These are phyloP conservation scores for Tetragonula carbonaria DNA, from an alignment of 2,888 invertebrate species.

Conservation along the genomic window DNA sequence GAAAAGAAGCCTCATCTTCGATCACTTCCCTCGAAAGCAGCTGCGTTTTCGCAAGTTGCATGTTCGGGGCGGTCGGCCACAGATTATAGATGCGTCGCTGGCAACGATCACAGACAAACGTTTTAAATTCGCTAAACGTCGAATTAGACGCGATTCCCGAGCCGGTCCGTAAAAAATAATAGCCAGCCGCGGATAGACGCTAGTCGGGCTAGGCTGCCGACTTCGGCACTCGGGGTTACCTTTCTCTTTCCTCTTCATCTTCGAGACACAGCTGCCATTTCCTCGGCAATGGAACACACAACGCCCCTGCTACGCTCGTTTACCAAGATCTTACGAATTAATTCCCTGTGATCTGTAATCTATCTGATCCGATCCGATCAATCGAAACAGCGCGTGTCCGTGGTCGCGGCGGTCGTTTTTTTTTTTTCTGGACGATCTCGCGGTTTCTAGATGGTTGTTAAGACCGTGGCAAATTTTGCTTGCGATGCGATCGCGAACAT, in stretches of 20 bases:
- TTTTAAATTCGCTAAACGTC: conserved; percentile 82
- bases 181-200: conserved; percentile 75
- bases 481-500: not conserved
- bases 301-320: conserved; percentile 9
- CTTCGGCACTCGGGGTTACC: conserved; percentile 40
- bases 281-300: conserved; percentile 4
- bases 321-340: conserved; percentile 19
- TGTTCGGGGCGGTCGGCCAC: conserved; percentile 68
- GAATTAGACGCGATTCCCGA: conserved; percentile 78
- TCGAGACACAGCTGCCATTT: conserved; percentile 64
- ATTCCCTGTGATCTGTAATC: conserved; percentile 38
- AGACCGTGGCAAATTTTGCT: not conserved
- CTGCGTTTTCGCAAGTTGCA: conserved; percentile 79
- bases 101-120: conserved; percentile 82
- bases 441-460: conserved; percentile 11
- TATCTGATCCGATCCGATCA: conserved; percentile 6
- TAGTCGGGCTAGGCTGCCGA: conserved; percentile 68
- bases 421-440: not conserved
- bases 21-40: conserved; percentile 67
- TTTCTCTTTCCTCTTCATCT: not conserved
- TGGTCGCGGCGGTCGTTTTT: not conserved
- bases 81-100: conserved; percentile 82
- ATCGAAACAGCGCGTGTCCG: conserved; percentile 38
- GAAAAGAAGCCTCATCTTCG: not conserved
- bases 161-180: conserved; percentile 79